Evolutionary conservation across 1,140 invertebrate species (phyloP).

Genomic region (Piezodorus guildinii): DNA sequence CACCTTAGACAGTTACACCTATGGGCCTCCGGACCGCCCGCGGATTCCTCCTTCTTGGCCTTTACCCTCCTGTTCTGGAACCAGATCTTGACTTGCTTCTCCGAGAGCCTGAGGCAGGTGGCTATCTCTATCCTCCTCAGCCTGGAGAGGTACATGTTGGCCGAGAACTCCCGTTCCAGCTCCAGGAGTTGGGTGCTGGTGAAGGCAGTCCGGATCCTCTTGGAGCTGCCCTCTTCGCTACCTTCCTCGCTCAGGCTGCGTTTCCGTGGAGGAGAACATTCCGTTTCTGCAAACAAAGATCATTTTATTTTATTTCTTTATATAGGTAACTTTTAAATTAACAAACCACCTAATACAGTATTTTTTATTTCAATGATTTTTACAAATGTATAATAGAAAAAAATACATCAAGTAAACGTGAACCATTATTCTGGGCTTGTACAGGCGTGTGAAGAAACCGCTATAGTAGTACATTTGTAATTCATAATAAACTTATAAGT

Average conservation of each 20-base stretch:
- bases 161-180: constrained; percentile 97
- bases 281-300: too few species aligned
- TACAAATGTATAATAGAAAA: too few species aligned
- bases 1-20: constrained; percentile 5
- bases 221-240: constrained; percentile 66
- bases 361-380: too few species aligned
- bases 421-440: too few species aligned
- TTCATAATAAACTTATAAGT: too few species aligned
- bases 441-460: too few species aligned
- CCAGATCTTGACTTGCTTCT: constrained; percentile 98
- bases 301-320: too few species aligned
- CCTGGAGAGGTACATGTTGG: constrained; percentile 96
- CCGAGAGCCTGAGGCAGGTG: constrained; percentile 88
- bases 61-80: constrained; percentile 99
- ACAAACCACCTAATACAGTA: too few species aligned
- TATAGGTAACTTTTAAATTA: too few species aligned
- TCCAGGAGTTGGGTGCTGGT: constrained; percentile 96
- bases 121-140: constrained; percentile 97
- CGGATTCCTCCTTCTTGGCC: constrained; percentile 75
- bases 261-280: constrained; percentile 21
- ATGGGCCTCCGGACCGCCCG: not conserved
- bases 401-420: too few species aligned
- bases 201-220: constrained; percentile 57
- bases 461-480: too few species aligned
- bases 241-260: constrained; percentile 71